Base-by-base conservation (phyloP, 2,113 vertebrate genomes). In the Glaucomys volans region DNA sequence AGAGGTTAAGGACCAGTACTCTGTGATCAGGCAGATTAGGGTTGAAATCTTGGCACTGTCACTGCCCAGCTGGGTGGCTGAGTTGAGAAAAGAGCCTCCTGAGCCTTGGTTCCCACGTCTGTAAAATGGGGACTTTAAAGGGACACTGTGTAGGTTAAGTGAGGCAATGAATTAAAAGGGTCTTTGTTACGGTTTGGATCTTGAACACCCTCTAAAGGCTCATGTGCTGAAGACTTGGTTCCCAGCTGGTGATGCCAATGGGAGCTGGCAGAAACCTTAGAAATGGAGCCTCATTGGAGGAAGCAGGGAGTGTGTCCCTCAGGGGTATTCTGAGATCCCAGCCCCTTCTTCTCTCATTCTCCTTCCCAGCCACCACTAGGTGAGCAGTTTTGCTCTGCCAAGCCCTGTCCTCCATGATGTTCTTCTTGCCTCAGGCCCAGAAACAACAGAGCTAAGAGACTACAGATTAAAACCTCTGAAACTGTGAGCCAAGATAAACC, bases 1-100 rank as follows among this genome's bases (percentile, higher is more conserved):
- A 1, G 12, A 10, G 20, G 62, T 30, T 72, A n/a, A 26, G 30
- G 22, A 57, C 54, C 0, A 0, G 42, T 3, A 12, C 47, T 79
- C 22, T 66, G 81, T 24, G n/a, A 2, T 59, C 40, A 35, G 26
- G 20, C 0, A 22, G 8, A 14, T 3, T 44, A 16, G 64, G 50
- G 30, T 30, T 69, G 66, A 72, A 71, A 64, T 59, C 62, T 75
- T 30, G 44, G 28, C 18, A 17, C 57, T 20, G 24, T 42, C 9
- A 35, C 8, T 62, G 18, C 24, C 10, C 17, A 24, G 16, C 17
- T 9, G 30, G 40, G 54, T 67, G 69, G 14, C 69, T 67, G 32
- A 72, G 59, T 8, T 86, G 71, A 74, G 32, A 44, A 69, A 42
- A 57, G 26, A 74, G 42, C 35, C 71, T 88, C 50, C 40, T 0